phyloP scores from a whole-genome alignment of 2,113 vertebrate genomes.

The Clinocottus analis region DNA sequence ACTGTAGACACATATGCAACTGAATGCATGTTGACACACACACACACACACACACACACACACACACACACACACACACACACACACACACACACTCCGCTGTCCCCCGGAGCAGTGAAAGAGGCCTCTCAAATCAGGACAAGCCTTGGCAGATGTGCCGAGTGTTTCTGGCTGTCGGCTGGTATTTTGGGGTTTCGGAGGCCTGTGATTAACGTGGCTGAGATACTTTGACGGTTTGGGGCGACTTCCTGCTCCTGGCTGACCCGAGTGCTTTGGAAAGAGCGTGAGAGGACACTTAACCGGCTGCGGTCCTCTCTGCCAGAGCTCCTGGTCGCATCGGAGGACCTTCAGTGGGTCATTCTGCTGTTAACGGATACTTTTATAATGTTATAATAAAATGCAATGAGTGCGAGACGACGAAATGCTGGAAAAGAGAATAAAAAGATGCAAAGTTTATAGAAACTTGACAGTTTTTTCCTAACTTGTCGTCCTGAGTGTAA shows the following conservation, averaged over 20 bases:
- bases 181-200: constrained; percentile 70
- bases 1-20: not conserved
- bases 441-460: not conserved
- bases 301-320: not conserved
- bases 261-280: constrained; percentile 29
- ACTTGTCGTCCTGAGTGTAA: not conserved
- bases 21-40: constrained; percentile 19
- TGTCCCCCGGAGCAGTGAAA: constrained; percentile 10
- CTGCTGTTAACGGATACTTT: not conserved
- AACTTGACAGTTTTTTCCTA: not conserved
- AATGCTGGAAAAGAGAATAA: not conserved
- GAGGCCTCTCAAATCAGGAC: constrained; percentile 61
- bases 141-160: constrained; percentile 78
- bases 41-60: constrained; percentile 2
- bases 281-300: constrained; percentile 16
- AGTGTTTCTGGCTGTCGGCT: constrained; percentile 62
- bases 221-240: constrained; percentile 73
- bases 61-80: constrained; percentile 10
- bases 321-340: constrained; percentile 28
- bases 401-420: not conserved
- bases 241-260: constrained; percentile 42
- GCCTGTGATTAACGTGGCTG: constrained; percentile 80
- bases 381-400: not conserved
- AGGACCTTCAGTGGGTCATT: constrained; percentile 9
- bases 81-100: not conserved